A percentile compares a stretch with the other conserved stretches of the same genome.
phyloP scores from a whole-genome alignment of 2,797 vertebrate genomes.

The Alcedo atthis region DNA sequence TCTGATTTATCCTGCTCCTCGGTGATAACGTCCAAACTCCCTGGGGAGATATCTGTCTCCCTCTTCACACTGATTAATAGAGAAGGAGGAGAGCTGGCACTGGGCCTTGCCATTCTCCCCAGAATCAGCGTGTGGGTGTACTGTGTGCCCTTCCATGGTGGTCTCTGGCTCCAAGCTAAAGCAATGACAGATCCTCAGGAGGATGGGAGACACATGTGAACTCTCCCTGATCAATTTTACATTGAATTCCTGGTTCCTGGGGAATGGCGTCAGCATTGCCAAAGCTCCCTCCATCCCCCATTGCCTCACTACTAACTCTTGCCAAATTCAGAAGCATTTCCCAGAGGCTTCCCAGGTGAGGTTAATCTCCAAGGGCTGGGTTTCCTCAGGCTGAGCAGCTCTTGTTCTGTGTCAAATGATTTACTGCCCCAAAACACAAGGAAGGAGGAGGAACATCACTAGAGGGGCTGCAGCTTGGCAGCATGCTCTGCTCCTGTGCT shows the following conservation, averaged over 20 bases:
- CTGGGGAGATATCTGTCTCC: neutral
- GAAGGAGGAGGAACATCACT: neutral
- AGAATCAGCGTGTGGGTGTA: neutral
- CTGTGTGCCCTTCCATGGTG: neutral
- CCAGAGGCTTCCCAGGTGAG: neutral
- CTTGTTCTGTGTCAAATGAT: neutral
- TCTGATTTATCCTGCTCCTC: slow-evolving; percentile 24
- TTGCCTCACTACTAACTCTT: fast-evolving
- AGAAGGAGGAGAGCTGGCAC: slow-evolving; percentile 31
- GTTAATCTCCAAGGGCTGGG: neutral
- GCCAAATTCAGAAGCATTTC: neutral
- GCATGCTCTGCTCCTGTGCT: fast-evolving
- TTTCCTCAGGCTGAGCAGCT: neutral
- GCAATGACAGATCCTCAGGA: neutral
- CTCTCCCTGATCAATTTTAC: neutral
- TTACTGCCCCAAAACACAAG: neutral
- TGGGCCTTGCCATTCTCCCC: neutral
- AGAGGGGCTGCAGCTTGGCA: neutral
- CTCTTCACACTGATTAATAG: neutral
- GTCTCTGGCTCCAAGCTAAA: slow-evolving; percentile 12
- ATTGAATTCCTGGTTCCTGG: neutral
- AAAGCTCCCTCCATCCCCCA: neutral
- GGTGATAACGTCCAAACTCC: slow-evolving; percentile 37
- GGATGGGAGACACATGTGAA: neutral
- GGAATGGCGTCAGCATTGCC: fast-evolving